Conservation (phyloP, 2,888 invertebrate species). For the Trissoscelio sp. region DNA sequence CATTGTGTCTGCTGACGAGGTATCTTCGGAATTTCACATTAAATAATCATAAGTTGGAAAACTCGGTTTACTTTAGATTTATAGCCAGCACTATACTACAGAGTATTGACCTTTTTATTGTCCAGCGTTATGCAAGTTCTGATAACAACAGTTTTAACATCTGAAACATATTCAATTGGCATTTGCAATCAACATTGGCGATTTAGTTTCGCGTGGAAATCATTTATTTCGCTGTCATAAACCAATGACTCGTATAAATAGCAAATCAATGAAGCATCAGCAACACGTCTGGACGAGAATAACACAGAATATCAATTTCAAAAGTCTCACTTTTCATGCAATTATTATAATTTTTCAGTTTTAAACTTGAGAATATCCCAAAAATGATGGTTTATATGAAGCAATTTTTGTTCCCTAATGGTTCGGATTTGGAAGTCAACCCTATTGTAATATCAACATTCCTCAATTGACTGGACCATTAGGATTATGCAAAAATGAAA, state of each 20-base stretch:
- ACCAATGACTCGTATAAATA: constrained; percentile 16
- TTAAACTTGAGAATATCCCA: no score
- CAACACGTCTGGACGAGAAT: neutral
- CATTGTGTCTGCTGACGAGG: no score
- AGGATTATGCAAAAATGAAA: no score
- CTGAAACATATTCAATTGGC: neutral
- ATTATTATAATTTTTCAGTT: no score
- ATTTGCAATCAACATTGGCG: neutral
- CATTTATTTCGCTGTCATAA: constrained; percentile 12
- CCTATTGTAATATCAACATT: no score
- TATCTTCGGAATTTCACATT: constrained; percentile 8
- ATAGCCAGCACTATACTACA: constrained; percentile 4
- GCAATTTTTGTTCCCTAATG: no score
- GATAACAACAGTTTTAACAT: constrained; percentile 9
- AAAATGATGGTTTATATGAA: no score
- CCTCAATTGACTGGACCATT: no score
- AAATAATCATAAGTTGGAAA: neutral
- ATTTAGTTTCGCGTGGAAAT: constrained; percentile 2
- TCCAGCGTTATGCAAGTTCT: neutral
- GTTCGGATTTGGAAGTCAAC: no score
- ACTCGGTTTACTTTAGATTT: constrained; percentile 23
- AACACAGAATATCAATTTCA: neutral
- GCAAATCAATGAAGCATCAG: constrained; percentile 26
- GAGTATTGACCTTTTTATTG: constrained; percentile 33
- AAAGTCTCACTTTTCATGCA: neutral